phyloP scores from a whole-genome alignment of 2,113 vertebrate species.

The Sebastes schlegelii region DNA sequence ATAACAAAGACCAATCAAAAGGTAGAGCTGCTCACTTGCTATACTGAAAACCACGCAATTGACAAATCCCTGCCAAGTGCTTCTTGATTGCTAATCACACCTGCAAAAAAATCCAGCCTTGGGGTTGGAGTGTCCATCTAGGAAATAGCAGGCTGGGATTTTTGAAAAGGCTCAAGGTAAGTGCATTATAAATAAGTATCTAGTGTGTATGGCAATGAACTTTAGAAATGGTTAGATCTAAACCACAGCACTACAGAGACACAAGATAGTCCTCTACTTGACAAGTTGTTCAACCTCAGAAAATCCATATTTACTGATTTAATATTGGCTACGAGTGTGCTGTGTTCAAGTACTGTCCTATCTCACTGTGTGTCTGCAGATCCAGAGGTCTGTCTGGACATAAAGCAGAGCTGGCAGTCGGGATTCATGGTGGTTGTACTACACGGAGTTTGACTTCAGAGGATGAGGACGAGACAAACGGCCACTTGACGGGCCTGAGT shows the following conservation, averaged over 20 bases:
- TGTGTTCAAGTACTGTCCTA: neutral
- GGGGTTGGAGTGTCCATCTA: neutral
- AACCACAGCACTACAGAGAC: neutral
- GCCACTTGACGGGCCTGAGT: conserved; percentile 12
- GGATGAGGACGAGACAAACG: conserved; percentile 16
- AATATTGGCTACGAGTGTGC: neutral
- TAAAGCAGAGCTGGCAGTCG: conserved; percentile 13
- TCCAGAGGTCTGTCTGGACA: conserved; percentile 33
- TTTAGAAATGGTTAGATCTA: neutral
- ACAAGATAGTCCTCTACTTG: neutral
- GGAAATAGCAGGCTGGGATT: neutral
- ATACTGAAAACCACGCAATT: neutral
- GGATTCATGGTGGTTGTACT: neutral
- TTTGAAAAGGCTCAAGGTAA: neutral
- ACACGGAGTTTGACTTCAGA: conserved; percentile 19
- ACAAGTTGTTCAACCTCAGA: neutral
- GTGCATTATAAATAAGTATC: neutral
- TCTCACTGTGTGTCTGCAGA: conserved; percentile 12
- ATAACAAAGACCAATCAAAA: neutral
- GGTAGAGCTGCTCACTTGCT: conserved; percentile 16
- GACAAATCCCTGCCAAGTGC: conserved; percentile 36
- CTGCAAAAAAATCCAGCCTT: conserved; percentile 3
- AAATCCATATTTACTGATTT: neutral
- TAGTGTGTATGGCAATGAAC: neutral
- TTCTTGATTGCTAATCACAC: conserved; percentile 23